Evolutionary conservation across 1,140 invertebrate species (phyloP).

Genomic region (Rhysida immarginata): DNA sequence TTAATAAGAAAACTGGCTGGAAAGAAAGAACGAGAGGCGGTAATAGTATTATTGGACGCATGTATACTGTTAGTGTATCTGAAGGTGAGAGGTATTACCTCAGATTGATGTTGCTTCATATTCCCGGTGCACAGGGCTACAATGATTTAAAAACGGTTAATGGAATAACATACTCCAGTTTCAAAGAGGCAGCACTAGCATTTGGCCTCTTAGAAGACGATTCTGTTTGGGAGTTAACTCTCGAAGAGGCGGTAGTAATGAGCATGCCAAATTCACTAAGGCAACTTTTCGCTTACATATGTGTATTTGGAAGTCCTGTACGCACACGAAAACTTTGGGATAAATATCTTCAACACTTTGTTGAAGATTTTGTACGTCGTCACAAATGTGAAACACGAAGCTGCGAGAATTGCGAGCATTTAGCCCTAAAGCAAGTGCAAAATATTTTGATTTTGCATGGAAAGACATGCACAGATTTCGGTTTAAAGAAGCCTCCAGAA

Average conservation of each 20-base stretch:
- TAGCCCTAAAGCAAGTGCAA: too few species aligned
- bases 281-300: slow-evolving; percentile 25
- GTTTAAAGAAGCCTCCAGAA: too few species aligned
- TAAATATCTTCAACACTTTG: slow-evolving; percentile 7
- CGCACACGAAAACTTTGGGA: slow-evolving; percentile 15
- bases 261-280: slow-evolving; percentile 22
- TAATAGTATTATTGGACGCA: slow-evolving; percentile 21
- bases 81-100: slow-evolving; percentile 29
- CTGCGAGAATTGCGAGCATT: too few species aligned
- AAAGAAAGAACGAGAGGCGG: slow-evolving; percentile 11
- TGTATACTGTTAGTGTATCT: slow-evolving; percentile 28
- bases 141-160: slow-evolving; percentile 28
- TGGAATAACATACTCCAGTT: slow-evolving; percentile 29
- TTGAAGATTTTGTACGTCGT: slow-evolving; percentile 1
- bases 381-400: neutral
- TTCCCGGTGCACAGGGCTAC: slow-evolving; percentile 29
- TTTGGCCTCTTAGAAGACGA: slow-evolving; percentile 26
- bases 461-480: too few species aligned
- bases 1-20: too few species aligned
- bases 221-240: slow-evolving; percentile 24
- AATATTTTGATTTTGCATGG: too few species aligned
- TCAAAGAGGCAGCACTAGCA: slow-evolving; percentile 26
- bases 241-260: slow-evolving; percentile 26
- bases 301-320: slow-evolving; percentile 23
- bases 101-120: too few species aligned